phyloP scores from a whole-genome alignment of 1,140 invertebrate species.

The Pogonognathellus flavescens region DNA sequence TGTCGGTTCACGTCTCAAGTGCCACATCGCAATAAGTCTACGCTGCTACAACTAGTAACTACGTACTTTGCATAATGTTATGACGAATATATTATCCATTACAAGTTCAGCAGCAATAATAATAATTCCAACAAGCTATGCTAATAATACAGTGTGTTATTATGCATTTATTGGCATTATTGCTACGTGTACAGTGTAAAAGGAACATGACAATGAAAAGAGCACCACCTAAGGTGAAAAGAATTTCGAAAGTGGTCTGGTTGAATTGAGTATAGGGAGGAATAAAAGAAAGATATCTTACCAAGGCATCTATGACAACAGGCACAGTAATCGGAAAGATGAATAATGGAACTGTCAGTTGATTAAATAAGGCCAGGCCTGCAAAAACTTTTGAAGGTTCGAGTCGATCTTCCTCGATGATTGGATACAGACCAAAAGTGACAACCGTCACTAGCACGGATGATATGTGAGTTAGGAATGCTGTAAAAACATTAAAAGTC shows the following conservation, averaged over 20 bases:
- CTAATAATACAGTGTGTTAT: too few relatives aligned
- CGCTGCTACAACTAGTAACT: too few relatives aligned
- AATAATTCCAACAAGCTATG: too few relatives aligned
- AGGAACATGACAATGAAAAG: not conserved
- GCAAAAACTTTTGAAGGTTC: constrained; percentile 81
- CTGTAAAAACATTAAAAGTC: constrained; percentile 71
- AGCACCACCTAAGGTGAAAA: too few relatives aligned
- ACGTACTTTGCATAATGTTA: too few relatives aligned
- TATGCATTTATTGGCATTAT: too few relatives aligned
- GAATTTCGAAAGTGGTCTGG: too few relatives aligned
- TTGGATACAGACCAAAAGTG: constrained; percentile 78
- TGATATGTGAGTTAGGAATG: constrained; percentile 81
- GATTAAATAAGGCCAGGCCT: constrained; percentile 83
- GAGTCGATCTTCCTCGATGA: constrained; percentile 74
- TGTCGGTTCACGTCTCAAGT: too few relatives aligned
- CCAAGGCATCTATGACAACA: constrained; percentile 81
- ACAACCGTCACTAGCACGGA: constrained; percentile 81
- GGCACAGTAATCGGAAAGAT: constrained; percentile 85
- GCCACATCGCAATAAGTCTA: too few relatives aligned
- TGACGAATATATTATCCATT: too few relatives aligned
- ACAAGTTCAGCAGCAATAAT: too few relatives aligned
- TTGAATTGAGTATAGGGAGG: not conserved
- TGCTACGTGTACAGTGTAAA: too few relatives aligned
- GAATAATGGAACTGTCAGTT: constrained; percentile 82
- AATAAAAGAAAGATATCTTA: constrained; percentile 70